Evolutionary conservation across 2,797 vertebrate species (phyloP).

Genomic region (Parauchenoglanis ngamensis): DNA sequence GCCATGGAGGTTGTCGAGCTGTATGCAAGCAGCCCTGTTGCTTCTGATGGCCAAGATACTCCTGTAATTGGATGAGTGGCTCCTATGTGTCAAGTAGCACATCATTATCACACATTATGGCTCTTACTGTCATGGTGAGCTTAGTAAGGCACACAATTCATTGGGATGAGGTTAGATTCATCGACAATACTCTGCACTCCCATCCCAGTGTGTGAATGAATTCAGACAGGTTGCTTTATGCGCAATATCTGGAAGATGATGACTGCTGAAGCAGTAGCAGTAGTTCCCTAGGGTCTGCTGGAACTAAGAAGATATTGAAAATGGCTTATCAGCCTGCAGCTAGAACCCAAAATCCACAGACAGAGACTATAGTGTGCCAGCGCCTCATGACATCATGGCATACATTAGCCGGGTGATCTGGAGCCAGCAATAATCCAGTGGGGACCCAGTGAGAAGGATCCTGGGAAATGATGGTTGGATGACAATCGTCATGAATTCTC

Average conservation of each 20-base stretch:
- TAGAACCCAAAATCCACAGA: not conserved
- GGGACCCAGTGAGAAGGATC: not conserved
- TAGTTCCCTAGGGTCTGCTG: not conserved
- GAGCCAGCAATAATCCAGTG: not conserved
- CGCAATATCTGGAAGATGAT: not conserved
- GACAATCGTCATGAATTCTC: not conserved
- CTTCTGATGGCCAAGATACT: not conserved
- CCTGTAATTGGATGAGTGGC: not conserved
- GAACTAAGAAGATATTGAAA: not conserved
- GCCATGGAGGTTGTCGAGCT: not conserved
- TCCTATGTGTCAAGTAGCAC: not conserved
- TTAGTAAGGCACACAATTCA: not conserved
- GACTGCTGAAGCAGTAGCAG: not conserved
- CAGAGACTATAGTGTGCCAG: not conserved
- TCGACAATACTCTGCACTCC: not conserved
- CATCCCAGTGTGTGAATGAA: too few relatives aligned
- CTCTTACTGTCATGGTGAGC: not conserved
- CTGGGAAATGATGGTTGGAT: not conserved
- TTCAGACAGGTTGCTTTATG: not conserved
- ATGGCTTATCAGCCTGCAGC: not conserved
- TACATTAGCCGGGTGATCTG: not conserved
- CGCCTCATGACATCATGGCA: not conserved
- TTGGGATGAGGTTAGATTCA: not conserved
- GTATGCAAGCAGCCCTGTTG: not conserved
- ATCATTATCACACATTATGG: conserved; percentile 11